Base-by-base conservation (phyloP, 2,888 invertebrate genomes). In the Watsonalla cultraria region DNA sequence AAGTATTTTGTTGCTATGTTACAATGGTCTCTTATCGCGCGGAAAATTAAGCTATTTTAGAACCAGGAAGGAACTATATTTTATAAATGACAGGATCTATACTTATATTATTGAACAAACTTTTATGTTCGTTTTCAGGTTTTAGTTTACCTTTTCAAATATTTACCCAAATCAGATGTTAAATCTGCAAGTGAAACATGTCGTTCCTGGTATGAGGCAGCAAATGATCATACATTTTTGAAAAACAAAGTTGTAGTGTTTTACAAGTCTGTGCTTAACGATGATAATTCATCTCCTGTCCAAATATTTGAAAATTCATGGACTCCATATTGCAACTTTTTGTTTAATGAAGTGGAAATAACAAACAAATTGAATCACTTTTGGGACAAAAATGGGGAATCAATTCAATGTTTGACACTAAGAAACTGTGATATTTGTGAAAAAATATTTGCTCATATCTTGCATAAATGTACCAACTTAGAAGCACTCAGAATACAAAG, bases 181-280 rank as follows among this genome's bases (percentile, higher is more conserved):
- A 92, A 93, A 76, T 86, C 92, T 48, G 94, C 94, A 45, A 92
- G 94, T 62, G 87, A 93, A 62, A 93, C 94, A 33, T 94, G 93
- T 72, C 90, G 80, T 14, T 83, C 91, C 0, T 95, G 95, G 95
- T 93, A 94, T 60, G 90, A 92, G 58, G 95, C 95, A 11, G 92
- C 94, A 6, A 92, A 93, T 66, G 93, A 94, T 67, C 89, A 92
- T 59, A 91, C 92, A 58, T 91, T 92, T 64, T 76, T 91, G 56
- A 92, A 92, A 68, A 84, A 83, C 54, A 91, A 93, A 77, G 80
- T 89, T 37, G 84, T 92, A 48, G 75, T 91, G 45, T 86, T 92
- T 56, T 88, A 83, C 57, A 90, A 87, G 74, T 72, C 88, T 56
- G 67, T 77, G 53, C 69, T 90, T 24, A 84, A 82, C 65, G 87